Percentiles rank a stretch among this genome's conserved stretches.
Evolutionary conservation across 1,140 invertebrate species (phyloP).

Genomic region (Hylyphantes graminicola): DNA sequence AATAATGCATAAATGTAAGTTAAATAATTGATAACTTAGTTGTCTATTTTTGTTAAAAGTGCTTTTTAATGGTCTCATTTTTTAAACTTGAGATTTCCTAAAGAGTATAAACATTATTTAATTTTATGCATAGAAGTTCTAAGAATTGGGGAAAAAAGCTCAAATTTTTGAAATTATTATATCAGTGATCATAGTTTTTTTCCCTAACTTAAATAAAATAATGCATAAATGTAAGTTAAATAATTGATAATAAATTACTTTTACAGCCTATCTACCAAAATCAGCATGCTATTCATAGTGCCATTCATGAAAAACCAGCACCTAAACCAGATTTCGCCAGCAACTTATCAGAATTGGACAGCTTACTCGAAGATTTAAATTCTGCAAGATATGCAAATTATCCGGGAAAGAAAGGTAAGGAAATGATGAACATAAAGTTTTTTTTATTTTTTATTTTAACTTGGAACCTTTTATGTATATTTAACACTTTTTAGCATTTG

Average conservation of each 20-base stretch:
- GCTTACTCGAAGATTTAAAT: conserved; percentile 89
- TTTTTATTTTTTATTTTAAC: too few species aligned
- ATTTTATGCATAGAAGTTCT: too few species aligned
- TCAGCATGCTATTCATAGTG: conserved; percentile 73
- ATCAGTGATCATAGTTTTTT: too few species aligned
- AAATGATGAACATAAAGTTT: background rate
- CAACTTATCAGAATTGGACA: conserved; percentile 91
- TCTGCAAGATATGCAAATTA: conserved; percentile 78
- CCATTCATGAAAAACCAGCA: conserved; percentile 68
- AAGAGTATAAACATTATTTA: too few species aligned
- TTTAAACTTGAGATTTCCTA: too few species aligned
- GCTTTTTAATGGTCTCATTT: too few species aligned
- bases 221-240: conserved; percentile 15
- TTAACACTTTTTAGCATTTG: too few species aligned
- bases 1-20: conserved; percentile 2
- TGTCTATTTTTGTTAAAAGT: too few species aligned
- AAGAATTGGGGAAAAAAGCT: background rate
- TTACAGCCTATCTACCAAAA: conserved; percentile 77
- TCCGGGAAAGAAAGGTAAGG: conserved; percentile 66
- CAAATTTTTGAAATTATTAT: conserved; percentile 13
- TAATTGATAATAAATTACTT: conserved; percentile 52
- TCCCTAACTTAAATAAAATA: too few species aligned
- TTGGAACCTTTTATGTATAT: too few species aligned
- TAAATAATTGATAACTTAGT: conserved; percentile 15
- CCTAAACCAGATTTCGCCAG: conserved; percentile 75